phyloP scores from a whole-genome alignment of 2,113 vertebrate genomes.

The Suncus etruscus region DNA sequence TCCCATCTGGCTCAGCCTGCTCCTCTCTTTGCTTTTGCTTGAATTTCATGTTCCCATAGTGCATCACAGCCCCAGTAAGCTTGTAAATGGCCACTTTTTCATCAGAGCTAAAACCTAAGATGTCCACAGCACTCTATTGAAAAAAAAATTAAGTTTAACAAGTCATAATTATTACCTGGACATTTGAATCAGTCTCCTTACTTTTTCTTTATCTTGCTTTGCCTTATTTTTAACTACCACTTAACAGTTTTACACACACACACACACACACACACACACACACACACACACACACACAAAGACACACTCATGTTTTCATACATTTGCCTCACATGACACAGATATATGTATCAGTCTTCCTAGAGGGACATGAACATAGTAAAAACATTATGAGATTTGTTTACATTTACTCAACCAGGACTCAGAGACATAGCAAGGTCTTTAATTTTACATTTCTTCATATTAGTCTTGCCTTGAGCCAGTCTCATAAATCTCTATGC shows the following conservation, averaged over 20 bases:
- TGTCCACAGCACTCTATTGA: conserved; percentile 89
- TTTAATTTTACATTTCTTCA: not conserved
- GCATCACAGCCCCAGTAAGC: conserved; percentile 92
- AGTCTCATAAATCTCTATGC: not conserved
- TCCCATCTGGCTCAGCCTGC: conserved; percentile 91
- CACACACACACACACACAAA: not conserved
- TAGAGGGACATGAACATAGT: not conserved
- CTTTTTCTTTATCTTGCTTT: not conserved
- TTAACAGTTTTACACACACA: not conserved
- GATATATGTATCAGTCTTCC: not conserved
- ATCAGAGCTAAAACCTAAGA: conserved; percentile 90
- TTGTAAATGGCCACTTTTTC: conserved; percentile 93
- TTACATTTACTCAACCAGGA: not conserved
- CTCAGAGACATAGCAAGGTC: not conserved
- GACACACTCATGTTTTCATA: not conserved
- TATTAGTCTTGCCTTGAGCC: too few relatives aligned
- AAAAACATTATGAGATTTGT: not conserved
- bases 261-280: too few relatives aligned
- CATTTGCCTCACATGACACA: not conserved
- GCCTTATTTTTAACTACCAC: conserved; percentile 4
- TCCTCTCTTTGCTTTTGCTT: conserved; percentile 93
- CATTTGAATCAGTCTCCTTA: not conserved
- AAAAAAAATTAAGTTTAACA: conserved; percentile 34
- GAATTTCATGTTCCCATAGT: conserved; percentile 93
- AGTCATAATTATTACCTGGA: not conserved